These are phyloP conservation scores for Lithophane ornitopus DNA, from an alignment of 2,888 invertebrate species.

Conservation along the genomic window DNA sequence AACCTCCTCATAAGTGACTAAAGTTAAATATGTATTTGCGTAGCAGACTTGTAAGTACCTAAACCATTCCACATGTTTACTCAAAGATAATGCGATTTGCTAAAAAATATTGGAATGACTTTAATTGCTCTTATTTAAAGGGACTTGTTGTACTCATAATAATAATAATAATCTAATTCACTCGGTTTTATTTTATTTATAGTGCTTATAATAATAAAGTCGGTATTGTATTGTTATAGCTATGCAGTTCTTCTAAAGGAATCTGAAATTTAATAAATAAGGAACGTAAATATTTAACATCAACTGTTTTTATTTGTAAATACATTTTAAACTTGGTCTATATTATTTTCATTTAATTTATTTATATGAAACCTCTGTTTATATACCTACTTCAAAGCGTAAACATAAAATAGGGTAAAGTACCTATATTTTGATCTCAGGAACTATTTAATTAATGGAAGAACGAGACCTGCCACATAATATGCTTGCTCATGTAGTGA, in stretches of 20 bases:
- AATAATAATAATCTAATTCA: conserved; percentile 36
- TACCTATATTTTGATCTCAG: conserved; percentile 20
- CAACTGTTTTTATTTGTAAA: conserved; percentile 37
- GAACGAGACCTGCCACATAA: conserved; percentile 8
- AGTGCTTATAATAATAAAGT: conserved; percentile 48
- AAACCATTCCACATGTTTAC: not conserved
- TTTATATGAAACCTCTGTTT: conserved; percentile 18
- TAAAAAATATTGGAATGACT: conserved; percentile 16
- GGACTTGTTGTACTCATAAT: conserved; percentile 19
- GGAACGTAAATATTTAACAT: conserved; percentile 21
- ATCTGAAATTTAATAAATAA: conserved; percentile 35
- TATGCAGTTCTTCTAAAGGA: conserved; percentile 38
- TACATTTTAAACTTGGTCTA: conserved; percentile 36
- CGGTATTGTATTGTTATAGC: conserved; percentile 16
- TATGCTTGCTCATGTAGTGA: not conserved
- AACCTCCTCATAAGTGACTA: not conserved
- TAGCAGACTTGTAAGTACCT: conserved; percentile 14
- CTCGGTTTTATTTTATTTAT: conserved; percentile 26
- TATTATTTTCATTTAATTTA: conserved; percentile 18
- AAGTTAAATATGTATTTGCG: conserved; percentile 11
- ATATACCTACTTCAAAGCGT: conserved; percentile 1
- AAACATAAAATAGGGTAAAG: conserved; percentile 15
- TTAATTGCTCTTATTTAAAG: conserved; percentile 21
- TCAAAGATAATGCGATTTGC: conserved; percentile 4
- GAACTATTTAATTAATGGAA: conserved; percentile 28